phyloP scores from a whole-genome alignment of 2,888 invertebrate species.

The Melanophora roralis region DNA sequence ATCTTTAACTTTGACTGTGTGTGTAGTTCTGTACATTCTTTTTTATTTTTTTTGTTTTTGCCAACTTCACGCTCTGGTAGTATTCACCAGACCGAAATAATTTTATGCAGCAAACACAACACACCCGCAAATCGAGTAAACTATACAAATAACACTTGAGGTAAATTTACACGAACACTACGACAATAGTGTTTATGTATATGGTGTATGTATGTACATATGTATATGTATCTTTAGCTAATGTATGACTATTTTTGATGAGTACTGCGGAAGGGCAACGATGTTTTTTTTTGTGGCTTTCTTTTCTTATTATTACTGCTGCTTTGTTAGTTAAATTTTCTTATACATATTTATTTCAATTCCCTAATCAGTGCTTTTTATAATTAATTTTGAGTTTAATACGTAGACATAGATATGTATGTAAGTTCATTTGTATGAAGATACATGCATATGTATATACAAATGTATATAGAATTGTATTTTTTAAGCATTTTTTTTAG shows the following conservation, averaged over 20 bases:
- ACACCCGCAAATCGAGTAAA: constrained; percentile 70
- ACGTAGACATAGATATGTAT: too few relatives aligned
- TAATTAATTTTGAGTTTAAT: constrained; percentile 58
- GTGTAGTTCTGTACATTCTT: neutral
- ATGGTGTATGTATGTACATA: neutral
- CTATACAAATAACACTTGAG: constrained; percentile 57
- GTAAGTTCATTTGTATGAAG: too few relatives aligned
- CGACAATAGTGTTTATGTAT: neutral
- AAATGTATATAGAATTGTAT: too few relatives aligned
- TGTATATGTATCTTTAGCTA: neutral
- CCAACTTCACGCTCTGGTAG: constrained; percentile 77
- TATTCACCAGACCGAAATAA: constrained; percentile 77
- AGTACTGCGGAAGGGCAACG: constrained; percentile 56
- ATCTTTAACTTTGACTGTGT: constrained; percentile 4
- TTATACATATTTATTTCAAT: constrained; percentile 42
- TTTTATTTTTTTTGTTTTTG: constrained; percentile 66
- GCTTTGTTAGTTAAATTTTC: constrained; percentile 41
- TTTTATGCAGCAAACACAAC: constrained; percentile 73
- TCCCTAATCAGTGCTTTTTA: constrained; percentile 59
- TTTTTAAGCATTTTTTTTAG: constrained; percentile 4
- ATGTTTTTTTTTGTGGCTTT: constrained; percentile 31
- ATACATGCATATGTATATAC: too few relatives aligned
- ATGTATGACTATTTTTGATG: constrained; percentile 20
- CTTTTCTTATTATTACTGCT: neutral
- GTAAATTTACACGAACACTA: constrained; percentile 43